Evolutionary conservation across 2,113 vertebrate genomes (phyloP).

Genomic region (Sylvilagus bachmani): DNA sequence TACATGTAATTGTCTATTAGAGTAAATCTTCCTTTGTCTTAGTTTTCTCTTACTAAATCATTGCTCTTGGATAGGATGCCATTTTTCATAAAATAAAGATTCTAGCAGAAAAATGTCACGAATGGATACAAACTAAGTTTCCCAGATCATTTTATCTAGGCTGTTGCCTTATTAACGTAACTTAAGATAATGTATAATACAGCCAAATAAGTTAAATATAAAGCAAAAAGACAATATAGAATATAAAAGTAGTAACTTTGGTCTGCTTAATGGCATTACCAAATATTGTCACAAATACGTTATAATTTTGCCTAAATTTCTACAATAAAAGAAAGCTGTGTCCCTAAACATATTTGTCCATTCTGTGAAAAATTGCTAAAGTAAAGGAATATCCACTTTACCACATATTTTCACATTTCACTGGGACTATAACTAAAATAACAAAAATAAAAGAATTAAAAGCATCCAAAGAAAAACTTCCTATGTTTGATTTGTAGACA

Average conservation of each 20-base stretch:
- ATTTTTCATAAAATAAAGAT: constrained; percentile 34
- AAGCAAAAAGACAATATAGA: neutral
- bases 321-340: neutral
- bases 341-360: neutral
- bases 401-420: neutral
- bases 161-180: neutral
- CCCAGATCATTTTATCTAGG: neutral
- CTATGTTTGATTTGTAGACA: neutral
- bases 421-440: neutral
- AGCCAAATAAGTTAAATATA: neutral
- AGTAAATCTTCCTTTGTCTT: constrained; percentile 5
- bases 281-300: neutral
- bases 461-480: neutral
- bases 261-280: neutral
- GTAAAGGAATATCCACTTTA: neutral
- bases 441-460: neutral
- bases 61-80: neutral
- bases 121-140: neutral
- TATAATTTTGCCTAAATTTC: neutral
- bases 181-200: neutral
- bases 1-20: neutral
- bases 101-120: neutral
- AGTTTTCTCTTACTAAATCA: neutral
- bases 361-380: neutral
- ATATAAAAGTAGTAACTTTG: constrained; percentile 23